Evolutionary conservation across 2,888 invertebrate species (phyloP), one percentile per base, ranked within the genome.

Genomic region (Cantharis nigra): DNA sequence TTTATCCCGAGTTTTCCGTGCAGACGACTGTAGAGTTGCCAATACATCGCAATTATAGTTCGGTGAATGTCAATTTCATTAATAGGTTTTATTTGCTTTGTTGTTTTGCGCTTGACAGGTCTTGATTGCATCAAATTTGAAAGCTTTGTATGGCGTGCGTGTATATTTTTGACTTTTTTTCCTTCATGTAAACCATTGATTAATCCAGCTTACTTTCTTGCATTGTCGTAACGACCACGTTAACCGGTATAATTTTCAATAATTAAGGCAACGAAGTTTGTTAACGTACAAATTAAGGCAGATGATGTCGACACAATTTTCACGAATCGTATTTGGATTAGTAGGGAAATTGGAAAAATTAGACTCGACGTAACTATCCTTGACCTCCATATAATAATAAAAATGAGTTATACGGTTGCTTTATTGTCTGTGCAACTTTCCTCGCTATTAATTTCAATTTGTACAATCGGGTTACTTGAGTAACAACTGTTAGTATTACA

Each of bases 361-460:
- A 49, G 2, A 49, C n/a, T 49, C 49, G 7, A 49, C n/a, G 49
- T 2, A n/a, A 49, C 49, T 49, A 49, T 49, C 49, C 49, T 49
- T 49, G 49, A 49, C 49, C 49, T 49, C 49, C 49, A 49, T 49
- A 49, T n/a, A 49, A n/a, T 49, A 49, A 49, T 20, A 20, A 20
- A 33, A 49, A 49, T 49, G 49, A 49, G 49, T 49, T 49, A 49
- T n/a, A 49, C n/a, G 49, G 49, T 49, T 49, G 49, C 49, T 49
- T 49, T 49, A 49, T 49, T 49, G 49, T 49, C 49, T 49, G 49
- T 49, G 49, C 49, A n/a, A 49, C 49, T 49, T 49, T 49, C 65
- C 23, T 67, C 26, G 65, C 26, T 67, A 67, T 67, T 67, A 67
- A 67, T 67, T 67, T 67, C 65, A 67, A 67, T 67, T 67, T 67